Evolutionary conservation across 1,140 invertebrate genomes (phyloP).

Genomic region (Panagrolaimus sp.): DNA sequence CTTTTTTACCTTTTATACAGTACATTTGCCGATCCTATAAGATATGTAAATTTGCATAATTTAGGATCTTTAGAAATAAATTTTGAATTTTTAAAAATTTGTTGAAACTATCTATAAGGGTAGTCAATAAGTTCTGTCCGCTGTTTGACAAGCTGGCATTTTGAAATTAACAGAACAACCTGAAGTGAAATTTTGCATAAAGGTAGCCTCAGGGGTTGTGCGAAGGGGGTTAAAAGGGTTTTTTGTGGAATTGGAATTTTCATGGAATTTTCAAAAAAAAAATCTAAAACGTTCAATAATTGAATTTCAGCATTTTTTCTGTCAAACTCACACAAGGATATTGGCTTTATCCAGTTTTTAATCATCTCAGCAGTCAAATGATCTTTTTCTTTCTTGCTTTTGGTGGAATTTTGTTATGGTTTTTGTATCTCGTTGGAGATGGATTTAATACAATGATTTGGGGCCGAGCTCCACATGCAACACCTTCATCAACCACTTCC

Average conservation of each 20-base stretch:
- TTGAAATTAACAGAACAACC: too few species aligned
- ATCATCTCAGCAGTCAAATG: conserved; percentile 32
- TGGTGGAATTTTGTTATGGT: conserved; percentile 43
- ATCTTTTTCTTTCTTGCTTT: conserved; percentile 22
- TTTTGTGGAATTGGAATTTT: too few species aligned
- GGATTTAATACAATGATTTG: conserved; percentile 41
- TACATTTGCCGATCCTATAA: too few species aligned
- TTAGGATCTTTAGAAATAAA: conserved; percentile 11
- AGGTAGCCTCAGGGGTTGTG: too few species aligned
- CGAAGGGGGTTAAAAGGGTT: too few species aligned
- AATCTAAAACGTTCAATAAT: background rate
- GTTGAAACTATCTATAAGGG: background rate
- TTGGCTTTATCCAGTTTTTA: conserved; percentile 51
- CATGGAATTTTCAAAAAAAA: background rate
- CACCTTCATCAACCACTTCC: too few species aligned
- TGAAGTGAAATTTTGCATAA: too few species aligned
- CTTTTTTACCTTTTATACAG: too few species aligned
- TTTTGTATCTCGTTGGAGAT: conserved; percentile 43
- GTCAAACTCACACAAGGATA: conserved; percentile 24
- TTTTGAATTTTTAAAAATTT: background rate
- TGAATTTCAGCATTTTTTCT: conserved; percentile 32
- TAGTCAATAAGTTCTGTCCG: too few species aligned
- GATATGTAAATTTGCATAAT: too few species aligned
- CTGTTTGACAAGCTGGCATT: too few species aligned
- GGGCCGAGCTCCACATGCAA: conserved; percentile 26